Percentiles rank a stretch among this genome's conserved stretches.
These are phyloP conservation scores for Esperia sulphurella DNA, from an alignment of 2,888 invertebrate genomes.

Conservation along the genomic window DNA sequence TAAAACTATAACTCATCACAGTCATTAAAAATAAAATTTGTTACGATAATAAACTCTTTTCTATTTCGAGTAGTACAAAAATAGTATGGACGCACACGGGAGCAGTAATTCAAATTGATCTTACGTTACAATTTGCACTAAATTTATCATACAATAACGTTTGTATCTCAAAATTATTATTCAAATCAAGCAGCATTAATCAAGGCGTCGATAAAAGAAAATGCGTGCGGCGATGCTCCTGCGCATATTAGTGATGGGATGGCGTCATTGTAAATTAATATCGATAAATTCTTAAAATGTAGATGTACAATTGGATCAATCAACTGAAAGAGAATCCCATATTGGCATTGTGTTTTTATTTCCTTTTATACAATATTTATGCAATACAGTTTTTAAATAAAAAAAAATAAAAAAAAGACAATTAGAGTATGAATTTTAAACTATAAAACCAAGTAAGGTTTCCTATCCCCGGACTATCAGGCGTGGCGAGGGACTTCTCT, in stretches of 20 bases:
- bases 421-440: too few relatives aligned
- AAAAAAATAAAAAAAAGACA: too few relatives aligned
- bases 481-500: too few relatives aligned
- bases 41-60: constrained; percentile 17
- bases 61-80: neutral
- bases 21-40: constrained; percentile 12
- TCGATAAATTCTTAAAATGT: constrained; percentile 6
- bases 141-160: constrained; percentile 79
- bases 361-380: too few relatives aligned
- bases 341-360: too few relatives aligned
- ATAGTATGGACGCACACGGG: neutral
- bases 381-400: too few relatives aligned
- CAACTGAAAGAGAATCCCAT: too few relatives aligned
- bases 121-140: constrained; percentile 77
- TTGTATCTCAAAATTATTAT: constrained; percentile 77
- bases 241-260: constrained; percentile 42
- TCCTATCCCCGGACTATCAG: too few relatives aligned
- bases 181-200: constrained; percentile 77
- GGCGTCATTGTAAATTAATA: constrained; percentile 16
- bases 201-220: constrained; percentile 78
- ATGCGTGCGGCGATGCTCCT: constrained; percentile 64
- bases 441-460: too few relatives aligned
- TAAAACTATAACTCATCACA: constrained; percentile 16
- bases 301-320: too few relatives aligned
- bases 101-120: constrained; percentile 44